Base-by-base conservation (phyloP, 2,888 invertebrate species). In the Phlogophora meticulosa region DNA sequence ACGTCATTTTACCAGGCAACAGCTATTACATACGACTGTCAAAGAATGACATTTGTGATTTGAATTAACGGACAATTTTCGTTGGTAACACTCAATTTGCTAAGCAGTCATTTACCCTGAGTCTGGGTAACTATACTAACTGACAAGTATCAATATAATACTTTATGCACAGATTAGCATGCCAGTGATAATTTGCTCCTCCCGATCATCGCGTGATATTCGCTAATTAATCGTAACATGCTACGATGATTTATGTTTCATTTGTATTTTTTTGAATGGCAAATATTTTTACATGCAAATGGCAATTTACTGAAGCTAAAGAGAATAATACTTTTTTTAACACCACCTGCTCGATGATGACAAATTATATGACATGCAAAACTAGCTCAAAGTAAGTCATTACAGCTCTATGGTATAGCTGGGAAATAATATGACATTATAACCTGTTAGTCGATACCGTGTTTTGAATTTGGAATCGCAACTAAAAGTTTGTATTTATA, bases 141-240 rank as follows among this genome's bases (percentile, higher is more conserved):
- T 17, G 20, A 24, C 9, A 22, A 1, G 3, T 32, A 43, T 59
- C 13, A 32, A 49, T 28, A 40, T 22, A 22, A 2, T 20, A 38
- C 2, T 43, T 17, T 38, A 13, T 24, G 15, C 22, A 4, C 0
- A 46, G 11, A 48, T 72, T 66, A 66, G 13, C 67, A 72, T 32
- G 11, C 7, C 10, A 15, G 17, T 62, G 68, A 58, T 73, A 73
- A 73, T 73, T 55, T 13, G 28, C 38, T 48, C 2, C 10, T 60
- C 59, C 15, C 59, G 46, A 74, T 43, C 42, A 38, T 74, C 46
- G 74, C 69, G 43, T 74, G 59, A 69, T 59, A 15, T 55, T 42
- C 38, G 42, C 42, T 56, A 69, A 73, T 73, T 59, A 73, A 69
- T 56, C 55, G 15, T 43, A 59, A 36, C 38, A 43, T 51, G 46